Evolutionary conservation across 1,140 invertebrate genomes (phyloP).

Genomic region (Saxidomus purpurata): DNA sequence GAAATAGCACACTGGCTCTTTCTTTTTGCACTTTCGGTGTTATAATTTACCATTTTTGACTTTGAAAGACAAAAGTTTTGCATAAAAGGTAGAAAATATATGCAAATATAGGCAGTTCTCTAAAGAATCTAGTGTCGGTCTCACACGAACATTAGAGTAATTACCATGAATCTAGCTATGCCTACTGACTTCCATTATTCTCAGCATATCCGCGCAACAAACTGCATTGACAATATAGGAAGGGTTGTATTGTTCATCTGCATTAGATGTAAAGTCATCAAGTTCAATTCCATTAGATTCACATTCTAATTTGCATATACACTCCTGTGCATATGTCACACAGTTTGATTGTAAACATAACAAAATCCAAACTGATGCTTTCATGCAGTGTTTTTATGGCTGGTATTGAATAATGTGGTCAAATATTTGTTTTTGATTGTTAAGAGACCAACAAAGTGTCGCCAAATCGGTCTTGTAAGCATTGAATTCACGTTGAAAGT

Average conservation of each 20-base stretch:
- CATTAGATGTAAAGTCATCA: neutral
- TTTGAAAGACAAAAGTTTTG: neutral
- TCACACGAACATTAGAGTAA: neutral
- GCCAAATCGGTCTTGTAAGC: too few species aligned
- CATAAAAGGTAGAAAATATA: neutral
- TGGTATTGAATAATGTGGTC: neutral
- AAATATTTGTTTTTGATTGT: neutral
- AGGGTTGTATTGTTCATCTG: neutral
- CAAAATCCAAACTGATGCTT: neutral
- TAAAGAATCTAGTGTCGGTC: neutral
- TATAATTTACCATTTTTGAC: neutral
- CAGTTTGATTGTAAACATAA: constrained; percentile 15
- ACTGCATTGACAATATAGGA: neutral
- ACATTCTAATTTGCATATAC: constrained; percentile 19
- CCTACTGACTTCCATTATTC: neutral
- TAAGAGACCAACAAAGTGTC: neutral
- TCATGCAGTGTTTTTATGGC: neutral
- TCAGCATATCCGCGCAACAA: neutral
- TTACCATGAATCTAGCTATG: neutral
- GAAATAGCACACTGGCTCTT: neutral
- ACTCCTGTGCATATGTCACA: constrained; percentile 21
- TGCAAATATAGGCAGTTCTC: neutral
- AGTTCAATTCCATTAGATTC: constrained; percentile 30
- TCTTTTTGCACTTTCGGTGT: neutral
- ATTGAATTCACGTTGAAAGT: too few species aligned